Percentiles rank a stretch among this genome's conserved stretches.
These are phyloP conservation scores for Thryonomys swinderianus DNA, from an alignment of 2,113 vertebrate species.

Conservation along the genomic window DNA sequence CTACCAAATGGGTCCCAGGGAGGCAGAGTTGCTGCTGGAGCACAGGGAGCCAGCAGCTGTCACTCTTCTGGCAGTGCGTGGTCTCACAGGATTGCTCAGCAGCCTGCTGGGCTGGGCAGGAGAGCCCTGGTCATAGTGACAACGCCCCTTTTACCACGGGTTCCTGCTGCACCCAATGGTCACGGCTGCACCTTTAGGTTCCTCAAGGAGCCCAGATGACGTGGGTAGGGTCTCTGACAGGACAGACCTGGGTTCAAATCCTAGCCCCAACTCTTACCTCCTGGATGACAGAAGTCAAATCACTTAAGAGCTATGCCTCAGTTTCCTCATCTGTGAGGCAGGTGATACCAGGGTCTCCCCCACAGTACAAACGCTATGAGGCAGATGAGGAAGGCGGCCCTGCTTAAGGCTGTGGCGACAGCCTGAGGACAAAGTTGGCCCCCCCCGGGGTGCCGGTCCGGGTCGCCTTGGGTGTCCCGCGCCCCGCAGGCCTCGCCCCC, in stretches of 20 bases:
- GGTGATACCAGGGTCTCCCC: not conserved
- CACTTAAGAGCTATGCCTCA: not conserved
- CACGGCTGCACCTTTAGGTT: not conserved
- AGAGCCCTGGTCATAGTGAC: not conserved
- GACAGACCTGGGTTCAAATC: not conserved
- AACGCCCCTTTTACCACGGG: not conserved
- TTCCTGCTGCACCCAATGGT: not conserved
- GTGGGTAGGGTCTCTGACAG: not conserved
- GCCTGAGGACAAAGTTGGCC: slow-evolving; percentile 55
- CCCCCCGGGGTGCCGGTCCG: not conserved
- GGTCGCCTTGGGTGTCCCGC: not conserved
- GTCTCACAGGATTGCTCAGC: not conserved
- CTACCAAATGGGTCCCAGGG: not conserved
- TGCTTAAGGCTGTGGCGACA: not conserved
- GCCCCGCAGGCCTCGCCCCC: not conserved
- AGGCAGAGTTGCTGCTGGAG: not conserved
- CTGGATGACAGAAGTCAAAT: not conserved
- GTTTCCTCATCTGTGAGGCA: slow-evolving; percentile 21
- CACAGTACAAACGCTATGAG: not conserved
- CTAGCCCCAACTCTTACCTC: not conserved
- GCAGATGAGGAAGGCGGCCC: not conserved
- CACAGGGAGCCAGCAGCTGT: not conserved
- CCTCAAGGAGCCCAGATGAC: not conserved
- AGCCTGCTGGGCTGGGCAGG: not conserved
- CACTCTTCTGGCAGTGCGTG: not conserved